Conservation (phyloP, 2,888 invertebrate species). For the Rhimphoctona megacephalus region DNA sequence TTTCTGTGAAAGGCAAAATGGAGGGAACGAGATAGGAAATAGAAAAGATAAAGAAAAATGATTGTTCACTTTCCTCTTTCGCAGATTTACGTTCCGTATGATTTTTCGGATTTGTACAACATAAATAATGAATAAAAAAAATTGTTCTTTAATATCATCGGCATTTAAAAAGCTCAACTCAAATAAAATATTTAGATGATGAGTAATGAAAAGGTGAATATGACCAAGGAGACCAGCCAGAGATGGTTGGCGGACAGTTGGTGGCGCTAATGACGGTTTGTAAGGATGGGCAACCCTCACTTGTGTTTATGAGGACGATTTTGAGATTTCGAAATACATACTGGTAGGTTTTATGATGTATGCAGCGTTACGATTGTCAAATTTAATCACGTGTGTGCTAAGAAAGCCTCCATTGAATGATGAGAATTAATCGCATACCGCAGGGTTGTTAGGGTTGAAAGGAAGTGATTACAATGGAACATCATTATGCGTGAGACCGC, state of each 20-base stretch:
- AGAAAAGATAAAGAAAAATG: neutral
- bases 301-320: constrained; percentile 1
- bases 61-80: neutral
- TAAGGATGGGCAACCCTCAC: constrained; percentile 34
- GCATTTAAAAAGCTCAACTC: neutral
- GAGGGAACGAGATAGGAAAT: neutral
- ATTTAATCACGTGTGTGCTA: constrained; percentile 17
- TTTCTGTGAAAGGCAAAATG: neutral
- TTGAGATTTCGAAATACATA: constrained; percentile 16
- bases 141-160: neutral
- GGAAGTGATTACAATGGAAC: neutral
- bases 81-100: too few relatives aligned
- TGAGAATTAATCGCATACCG: constrained; percentile 29
- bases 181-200: constrained; percentile 5
- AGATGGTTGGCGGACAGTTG: neutral
- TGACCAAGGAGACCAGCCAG: neutral
- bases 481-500: neutral
- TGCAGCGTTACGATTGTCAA: neutral
- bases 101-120: too few relatives aligned
- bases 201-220: neutral
- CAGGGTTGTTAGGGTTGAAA: neutral
- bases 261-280: constrained; percentile 32
- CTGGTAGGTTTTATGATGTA: neutral
- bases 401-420: constrained; percentile 6
- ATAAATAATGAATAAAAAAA: neutral